These are phyloP conservation scores for Pediacus dermestoides DNA, from an alignment of 2,888 invertebrate genomes.

Conservation along the genomic window DNA sequence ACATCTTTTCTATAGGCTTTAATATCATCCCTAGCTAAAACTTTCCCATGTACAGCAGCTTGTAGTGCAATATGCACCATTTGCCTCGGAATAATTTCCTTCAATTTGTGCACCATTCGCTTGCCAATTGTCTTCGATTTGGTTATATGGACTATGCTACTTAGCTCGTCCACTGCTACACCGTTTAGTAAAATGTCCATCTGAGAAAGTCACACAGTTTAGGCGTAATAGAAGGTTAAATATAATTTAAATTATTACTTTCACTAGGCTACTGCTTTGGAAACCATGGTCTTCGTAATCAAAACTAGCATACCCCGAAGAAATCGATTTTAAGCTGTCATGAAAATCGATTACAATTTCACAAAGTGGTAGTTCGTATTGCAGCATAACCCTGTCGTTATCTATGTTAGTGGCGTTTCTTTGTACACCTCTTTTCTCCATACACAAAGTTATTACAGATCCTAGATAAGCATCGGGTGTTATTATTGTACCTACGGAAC, in stretches of 20 bases:
- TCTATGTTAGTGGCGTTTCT: slow-evolving; percentile 75
- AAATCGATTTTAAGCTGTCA: slow-evolving; percentile 81
- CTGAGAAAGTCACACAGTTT: slow-evolving; percentile 50
- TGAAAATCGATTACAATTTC: slow-evolving; percentile 96
- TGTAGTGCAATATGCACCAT: slow-evolving; percentile 86
- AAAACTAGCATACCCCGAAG: slow-evolving; percentile 94
- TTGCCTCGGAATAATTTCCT: slow-evolving; percentile 84
- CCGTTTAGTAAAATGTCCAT: slow-evolving; percentile 78
- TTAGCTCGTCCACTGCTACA: slow-evolving; percentile 75
- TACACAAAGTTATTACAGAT: slow-evolving; percentile 66
- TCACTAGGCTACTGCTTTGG: slow-evolving; percentile 70
- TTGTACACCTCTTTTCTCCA: slow-evolving; percentile 70
- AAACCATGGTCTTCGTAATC: slow-evolving; percentile 90
- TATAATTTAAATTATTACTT: slow-evolving; percentile 58
- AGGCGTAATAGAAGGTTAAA: not conserved
- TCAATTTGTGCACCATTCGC: slow-evolving; percentile 68
- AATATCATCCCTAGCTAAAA: slow-evolving; percentile 80
- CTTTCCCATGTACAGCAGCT: slow-evolving; percentile 73
- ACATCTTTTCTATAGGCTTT: slow-evolving; percentile 90
- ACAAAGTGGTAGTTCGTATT: slow-evolving; percentile 81
- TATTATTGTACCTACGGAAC: slow-evolving; percentile 73
- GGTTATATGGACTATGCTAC: slow-evolving; percentile 72
- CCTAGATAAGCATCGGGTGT: slow-evolving; percentile 75
- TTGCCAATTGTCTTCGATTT: slow-evolving; percentile 64
- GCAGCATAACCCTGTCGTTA: slow-evolving; percentile 74